These are phyloP conservation scores for Cryptoleucopteryx plumbea DNA, from an alignment of 2,113 vertebrate species.

Conservation along the genomic window DNA sequence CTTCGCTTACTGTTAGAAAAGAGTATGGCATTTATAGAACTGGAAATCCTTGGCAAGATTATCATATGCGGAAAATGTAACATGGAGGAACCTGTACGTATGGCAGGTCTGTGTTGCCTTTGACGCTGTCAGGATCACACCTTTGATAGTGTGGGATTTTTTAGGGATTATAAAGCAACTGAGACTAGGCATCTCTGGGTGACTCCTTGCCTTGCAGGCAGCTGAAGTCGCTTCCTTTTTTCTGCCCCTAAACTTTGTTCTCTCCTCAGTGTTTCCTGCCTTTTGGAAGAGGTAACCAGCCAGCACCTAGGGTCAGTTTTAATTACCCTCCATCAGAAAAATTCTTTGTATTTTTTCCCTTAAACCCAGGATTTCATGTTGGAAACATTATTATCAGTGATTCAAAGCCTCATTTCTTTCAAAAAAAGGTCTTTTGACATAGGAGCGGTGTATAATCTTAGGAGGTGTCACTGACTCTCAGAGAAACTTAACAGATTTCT, in stretches of 20 bases:
- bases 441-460: background rate
- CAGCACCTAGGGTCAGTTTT: background rate
- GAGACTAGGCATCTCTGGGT: background rate
- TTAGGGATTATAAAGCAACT: background rate
- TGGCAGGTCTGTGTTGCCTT: background rate
- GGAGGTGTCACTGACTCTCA: background rate
- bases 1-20: background rate
- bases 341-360: background rate
- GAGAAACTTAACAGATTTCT: background rate
- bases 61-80: background rate
- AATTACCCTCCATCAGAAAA: background rate
- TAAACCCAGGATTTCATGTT: background rate
- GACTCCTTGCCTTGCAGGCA: background rate
- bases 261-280: background rate
- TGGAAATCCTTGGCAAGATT: background rate
- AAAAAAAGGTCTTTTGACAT: background rate
- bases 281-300: background rate
- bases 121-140: background rate
- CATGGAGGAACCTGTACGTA: background rate
- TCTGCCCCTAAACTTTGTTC: background rate
- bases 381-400: background rate
- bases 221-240: background rate
- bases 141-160: background rate
- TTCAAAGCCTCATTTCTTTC: background rate
- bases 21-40: fast-evolving